Base-by-base conservation (phyloP, 2,797 vertebrate species). In the Gambelia wislizenii region DNA sequence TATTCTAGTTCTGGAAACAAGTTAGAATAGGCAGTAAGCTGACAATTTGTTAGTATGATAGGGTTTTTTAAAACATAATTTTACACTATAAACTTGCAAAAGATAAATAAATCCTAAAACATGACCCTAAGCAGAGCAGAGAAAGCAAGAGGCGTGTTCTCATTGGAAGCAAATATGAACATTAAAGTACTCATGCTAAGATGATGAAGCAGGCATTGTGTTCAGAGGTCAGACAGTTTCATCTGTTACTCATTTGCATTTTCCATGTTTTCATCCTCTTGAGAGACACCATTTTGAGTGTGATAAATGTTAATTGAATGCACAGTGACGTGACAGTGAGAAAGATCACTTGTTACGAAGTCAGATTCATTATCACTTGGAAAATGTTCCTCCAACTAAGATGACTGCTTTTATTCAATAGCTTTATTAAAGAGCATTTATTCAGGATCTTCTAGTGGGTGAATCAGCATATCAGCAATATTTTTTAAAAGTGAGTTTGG, bases 281-380 rank as follows among this genome's bases (percentile, higher is more conserved):
- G 88, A 90, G 74, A 87, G 79, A 54, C 87, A 59, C 52, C 56
- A 89, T 20, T 30, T 87, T 85, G 92, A 33, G 72, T 85, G 89
- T 89, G 93, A 92, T 76, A 33, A 75, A 86, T 18, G 36, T 10
- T 87, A 89, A 92, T 7, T 77, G 72, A 10, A 76, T 14, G 84
- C 86, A 91, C 86, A 91, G 78, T 5, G 47, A 79, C 56, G 6
- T 91, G 89, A 89, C 89, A 93, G 86, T 93, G 83, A 90, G 87
- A 76, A 76, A 84, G 39, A 84, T 76, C 20, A 27, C n/a, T 42
- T 87, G 75, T 85, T 90, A 91, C 69, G 90, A 4, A 76, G 88
- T 86, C 56, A 91, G 88, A 90, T 91, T 95, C 84, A 87, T 91
- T 90, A 90, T 89, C 90, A 76, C 86, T 92, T 94, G 61, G 3